phyloP scores from a whole-genome alignment of 1,140 invertebrate species.

The Prorops nasuta region DNA sequence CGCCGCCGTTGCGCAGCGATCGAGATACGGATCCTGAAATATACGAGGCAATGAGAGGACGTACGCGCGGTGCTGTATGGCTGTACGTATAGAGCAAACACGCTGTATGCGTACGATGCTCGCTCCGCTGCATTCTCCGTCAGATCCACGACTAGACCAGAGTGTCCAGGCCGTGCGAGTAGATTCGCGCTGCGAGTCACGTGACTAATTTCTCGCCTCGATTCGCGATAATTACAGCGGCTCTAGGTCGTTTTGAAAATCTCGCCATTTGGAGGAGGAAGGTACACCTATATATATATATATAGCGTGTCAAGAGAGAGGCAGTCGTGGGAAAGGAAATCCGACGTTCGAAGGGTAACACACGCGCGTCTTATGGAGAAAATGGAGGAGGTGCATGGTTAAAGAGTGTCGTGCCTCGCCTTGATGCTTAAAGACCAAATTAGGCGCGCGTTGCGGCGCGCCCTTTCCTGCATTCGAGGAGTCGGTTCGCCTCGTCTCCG shows the following conservation, averaged over 20 bases:
- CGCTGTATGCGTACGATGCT: no score
- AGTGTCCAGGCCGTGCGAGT: no score
- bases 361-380: neutral
- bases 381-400: neutral
- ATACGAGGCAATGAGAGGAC: neutral
- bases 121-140: conserved; percentile 1
- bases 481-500: conserved; percentile 20
- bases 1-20: neutral
- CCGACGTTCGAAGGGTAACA: conserved; percentile 31
- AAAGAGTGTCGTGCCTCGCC: conserved; percentile 40
- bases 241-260: no score
- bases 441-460: conserved; percentile 43
- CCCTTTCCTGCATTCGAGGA: conserved; percentile 57
- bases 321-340: conserved; percentile 31
- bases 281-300: no score
- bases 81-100: no score
- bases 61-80: no score
- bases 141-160: no score
- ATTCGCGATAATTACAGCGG: no score
- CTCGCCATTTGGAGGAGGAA: no score
- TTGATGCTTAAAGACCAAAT: conserved; percentile 52
- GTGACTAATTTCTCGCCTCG: no score
- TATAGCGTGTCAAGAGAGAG: conserved; percentile 26
- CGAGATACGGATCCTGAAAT: neutral
- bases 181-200: no score